A percentile compares a stretch with the other conserved stretches of the same genome.
phyloP scores from a whole-genome alignment of 2,888 invertebrate genomes.

The Axea sp. region DNA sequence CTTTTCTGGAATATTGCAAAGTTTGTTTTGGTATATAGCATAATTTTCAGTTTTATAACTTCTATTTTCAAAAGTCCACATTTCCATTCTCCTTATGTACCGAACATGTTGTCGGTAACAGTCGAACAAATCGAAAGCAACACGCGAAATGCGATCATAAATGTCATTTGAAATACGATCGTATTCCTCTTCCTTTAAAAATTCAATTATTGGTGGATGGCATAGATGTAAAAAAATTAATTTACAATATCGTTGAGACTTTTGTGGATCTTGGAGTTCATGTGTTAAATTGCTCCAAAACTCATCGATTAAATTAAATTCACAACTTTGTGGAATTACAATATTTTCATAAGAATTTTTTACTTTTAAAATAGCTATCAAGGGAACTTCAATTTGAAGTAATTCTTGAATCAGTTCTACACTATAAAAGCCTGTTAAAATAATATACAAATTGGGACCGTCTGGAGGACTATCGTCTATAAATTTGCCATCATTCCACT shows the following conservation, averaged over 20 bases:
- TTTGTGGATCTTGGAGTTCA: constrained; percentile 64
- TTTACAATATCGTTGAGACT: constrained; percentile 68
- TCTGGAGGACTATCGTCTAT: constrained; percentile 81
- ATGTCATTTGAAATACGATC: constrained; percentile 71
- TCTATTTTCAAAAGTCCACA: constrained; percentile 62
- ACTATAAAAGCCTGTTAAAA: constrained; percentile 80
- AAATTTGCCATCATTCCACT: constrained; percentile 81
- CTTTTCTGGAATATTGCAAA: constrained; percentile 67
- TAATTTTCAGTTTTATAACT: constrained; percentile 8
- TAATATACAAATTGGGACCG: constrained; percentile 81
- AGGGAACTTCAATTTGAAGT: constrained; percentile 68
- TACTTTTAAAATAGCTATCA: constrained; percentile 69
- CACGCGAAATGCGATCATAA: constrained; percentile 81
- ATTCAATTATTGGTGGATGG: constrained; percentile 50
- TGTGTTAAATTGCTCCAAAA: constrained; percentile 68
- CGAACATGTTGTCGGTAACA: constrained; percentile 80
- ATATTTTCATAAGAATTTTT: constrained; percentile 60
- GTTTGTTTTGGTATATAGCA: constrained; percentile 63
- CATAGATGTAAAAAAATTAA: constrained; percentile 64
- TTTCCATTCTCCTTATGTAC: constrained; percentile 80
- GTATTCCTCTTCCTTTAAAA: constrained; percentile 24
- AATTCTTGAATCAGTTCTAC: constrained; percentile 67
- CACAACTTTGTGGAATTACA: background rate
- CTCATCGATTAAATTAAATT: constrained; percentile 18
- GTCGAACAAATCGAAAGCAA: constrained; percentile 82